Conservation (phyloP, 2,888 invertebrate genomes). For the Lepidonotus clava region DNA sequence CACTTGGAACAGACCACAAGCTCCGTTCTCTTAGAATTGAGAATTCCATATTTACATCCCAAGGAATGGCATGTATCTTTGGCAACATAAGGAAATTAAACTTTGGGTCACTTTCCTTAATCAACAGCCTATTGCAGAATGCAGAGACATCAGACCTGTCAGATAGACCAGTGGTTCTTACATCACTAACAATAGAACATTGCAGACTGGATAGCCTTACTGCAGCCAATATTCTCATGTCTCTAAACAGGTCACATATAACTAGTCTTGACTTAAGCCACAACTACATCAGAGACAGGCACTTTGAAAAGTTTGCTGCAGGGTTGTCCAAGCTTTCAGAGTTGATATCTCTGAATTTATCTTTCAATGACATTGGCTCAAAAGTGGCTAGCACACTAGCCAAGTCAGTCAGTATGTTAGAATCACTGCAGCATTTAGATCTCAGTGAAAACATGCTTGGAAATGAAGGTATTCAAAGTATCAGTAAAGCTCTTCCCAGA, state of each 20-base stretch:
- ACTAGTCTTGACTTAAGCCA: background rate
- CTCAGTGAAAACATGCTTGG: background rate
- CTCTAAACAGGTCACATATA: background rate
- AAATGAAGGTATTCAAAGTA: background rate
- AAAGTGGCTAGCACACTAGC: background rate
- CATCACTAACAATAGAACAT: background rate
- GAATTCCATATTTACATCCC: background rate
- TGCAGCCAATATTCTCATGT: background rate
- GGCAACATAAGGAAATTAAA: background rate
- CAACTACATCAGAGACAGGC: background rate
- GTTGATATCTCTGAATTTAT: background rate
- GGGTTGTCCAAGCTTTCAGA: background rate
- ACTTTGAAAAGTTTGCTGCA: background rate
- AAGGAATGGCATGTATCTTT: background rate
- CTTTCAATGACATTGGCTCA: background rate
- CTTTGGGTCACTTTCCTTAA: too few species aligned
- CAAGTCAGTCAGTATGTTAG: background rate
- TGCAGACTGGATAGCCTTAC: background rate
- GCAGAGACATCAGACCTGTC: background rate
- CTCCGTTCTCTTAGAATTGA: background rate
- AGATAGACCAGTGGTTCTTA: background rate
- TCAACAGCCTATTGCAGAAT: background rate
- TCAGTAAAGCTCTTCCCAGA: background rate
- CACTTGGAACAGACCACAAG: background rate
- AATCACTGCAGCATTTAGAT: background rate